phyloP scores from a whole-genome alignment of 2,113 vertebrate genomes.

The Scolopax mira region DNA sequence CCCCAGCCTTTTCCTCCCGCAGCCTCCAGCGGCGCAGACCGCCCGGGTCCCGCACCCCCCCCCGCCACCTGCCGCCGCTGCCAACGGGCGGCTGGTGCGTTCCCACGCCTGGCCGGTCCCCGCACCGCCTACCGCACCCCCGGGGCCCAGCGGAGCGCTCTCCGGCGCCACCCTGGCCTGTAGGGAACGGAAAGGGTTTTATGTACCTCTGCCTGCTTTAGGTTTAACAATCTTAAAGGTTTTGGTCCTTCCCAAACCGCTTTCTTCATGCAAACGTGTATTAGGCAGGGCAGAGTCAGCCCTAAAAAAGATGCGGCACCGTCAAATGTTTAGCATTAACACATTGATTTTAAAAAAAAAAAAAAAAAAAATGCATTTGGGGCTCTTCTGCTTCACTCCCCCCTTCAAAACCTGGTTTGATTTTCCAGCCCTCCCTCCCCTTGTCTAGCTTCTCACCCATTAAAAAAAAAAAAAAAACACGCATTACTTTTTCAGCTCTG shows the following conservation, averaged over 20 bases:
- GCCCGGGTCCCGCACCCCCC: not conserved
- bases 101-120: not conserved
- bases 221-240: fast-evolving
- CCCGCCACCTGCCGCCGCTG: not conserved
- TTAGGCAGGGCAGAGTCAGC: fast-evolving
- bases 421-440: not conserved
- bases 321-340: fast-evolving
- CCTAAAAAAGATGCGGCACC: fast-evolving
- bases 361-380: fast-evolving
- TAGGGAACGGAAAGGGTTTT: fast-evolving
- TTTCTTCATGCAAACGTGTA: fast-evolving
- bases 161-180: not conserved
- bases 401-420: not conserved
- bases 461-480: not conserved
- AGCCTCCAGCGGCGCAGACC: no score
- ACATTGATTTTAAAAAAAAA: not conserved
- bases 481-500: not conserved
- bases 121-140: not conserved
- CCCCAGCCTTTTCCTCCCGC: not conserved
- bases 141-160: not conserved
- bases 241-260: fast-evolving
- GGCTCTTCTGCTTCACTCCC: not conserved
- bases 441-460: not conserved
- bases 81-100: not conserved
- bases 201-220: fast-evolving